phyloP scores from a whole-genome alignment of 2,797 vertebrate genomes.

The Arrhamphus sclerolepis region DNA sequence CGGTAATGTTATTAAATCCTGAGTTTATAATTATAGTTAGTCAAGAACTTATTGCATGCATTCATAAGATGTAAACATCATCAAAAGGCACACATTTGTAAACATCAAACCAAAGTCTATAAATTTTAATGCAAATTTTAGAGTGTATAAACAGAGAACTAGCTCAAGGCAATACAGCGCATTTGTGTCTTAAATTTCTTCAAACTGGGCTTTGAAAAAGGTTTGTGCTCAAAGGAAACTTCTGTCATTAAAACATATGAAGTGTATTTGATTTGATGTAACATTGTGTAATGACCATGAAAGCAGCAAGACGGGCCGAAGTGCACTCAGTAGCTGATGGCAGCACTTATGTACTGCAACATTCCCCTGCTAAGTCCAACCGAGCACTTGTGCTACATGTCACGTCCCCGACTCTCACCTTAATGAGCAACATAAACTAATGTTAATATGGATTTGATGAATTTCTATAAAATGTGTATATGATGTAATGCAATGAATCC shows the following conservation, averaged over 20 bases:
- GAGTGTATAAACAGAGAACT: background rate
- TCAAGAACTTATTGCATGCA: background rate
- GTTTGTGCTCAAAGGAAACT: constrained; percentile 6
- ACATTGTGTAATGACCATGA: constrained; percentile 4
- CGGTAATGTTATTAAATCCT: constrained; percentile 12
- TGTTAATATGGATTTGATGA: too few relatives aligned
- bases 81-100: background rate
- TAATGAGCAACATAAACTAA: too few relatives aligned
- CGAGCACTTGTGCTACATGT: background rate
- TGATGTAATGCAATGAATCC: too few relatives aligned
- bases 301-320: background rate
- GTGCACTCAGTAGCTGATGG: background rate
- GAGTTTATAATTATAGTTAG: constrained; percentile 17
- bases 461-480: too few relatives aligned
- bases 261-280: constrained; percentile 7
- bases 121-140: constrained; percentile 8
- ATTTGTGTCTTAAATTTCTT: background rate
- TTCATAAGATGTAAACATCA: background rate
- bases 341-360: background rate
- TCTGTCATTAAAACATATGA: background rate
- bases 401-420: background rate
- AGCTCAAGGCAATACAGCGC: background rate
- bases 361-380: background rate
- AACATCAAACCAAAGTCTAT: background rate
- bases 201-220: constrained; percentile 7